Evolutionary conservation across 2,797 vertebrate species (phyloP).

Genomic region (Sebastes taczanowskii): DNA sequence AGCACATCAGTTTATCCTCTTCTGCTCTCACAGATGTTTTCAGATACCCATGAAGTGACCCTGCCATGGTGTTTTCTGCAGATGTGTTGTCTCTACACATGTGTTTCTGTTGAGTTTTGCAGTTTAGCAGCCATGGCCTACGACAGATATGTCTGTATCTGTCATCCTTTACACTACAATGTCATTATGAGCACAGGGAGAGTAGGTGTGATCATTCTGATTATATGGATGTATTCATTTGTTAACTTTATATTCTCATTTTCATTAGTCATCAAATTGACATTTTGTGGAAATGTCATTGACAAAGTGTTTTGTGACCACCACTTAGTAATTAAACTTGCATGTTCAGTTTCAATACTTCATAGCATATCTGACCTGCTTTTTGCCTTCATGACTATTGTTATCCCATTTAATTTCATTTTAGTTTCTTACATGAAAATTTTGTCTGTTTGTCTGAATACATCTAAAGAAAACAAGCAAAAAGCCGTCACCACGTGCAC

Average conservation of each 20-base stretch:
- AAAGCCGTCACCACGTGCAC: slow-evolving; percentile 57
- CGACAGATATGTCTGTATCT: slow-evolving; percentile 51
- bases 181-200: slow-evolving; percentile 40
- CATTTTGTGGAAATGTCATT: slow-evolving; percentile 46
- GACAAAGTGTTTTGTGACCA: slow-evolving; percentile 59
- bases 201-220: slow-evolving; percentile 11
- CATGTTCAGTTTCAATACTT: slow-evolving; percentile 30
- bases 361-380: slow-evolving; percentile 21
- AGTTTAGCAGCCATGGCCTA: slow-evolving; percentile 69
- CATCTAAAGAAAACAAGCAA: slow-evolving; percentile 16
- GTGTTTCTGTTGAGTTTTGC: slow-evolving; percentile 53
- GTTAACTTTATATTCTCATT: not conserved
- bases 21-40: slow-evolving; percentile 55
- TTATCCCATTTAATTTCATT: slow-evolving; percentile 40
- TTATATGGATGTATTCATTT: slow-evolving; percentile 41
- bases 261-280: not conserved
- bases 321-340: slow-evolving; percentile 37
- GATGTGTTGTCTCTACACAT: slow-evolving; percentile 56
- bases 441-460: slow-evolving; percentile 40
- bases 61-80: slow-evolving; percentile 56
- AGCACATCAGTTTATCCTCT: slow-evolving; percentile 43
- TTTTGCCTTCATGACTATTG: not conserved
- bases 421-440: slow-evolving; percentile 54
- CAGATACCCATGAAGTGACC: slow-evolving; percentile 46
- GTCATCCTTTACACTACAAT: slow-evolving; percentile 50